These are phyloP conservation scores for Porites evermanni DNA, from an alignment of 92 coral and sea anemone species.

Conservation along the genomic window DNA sequence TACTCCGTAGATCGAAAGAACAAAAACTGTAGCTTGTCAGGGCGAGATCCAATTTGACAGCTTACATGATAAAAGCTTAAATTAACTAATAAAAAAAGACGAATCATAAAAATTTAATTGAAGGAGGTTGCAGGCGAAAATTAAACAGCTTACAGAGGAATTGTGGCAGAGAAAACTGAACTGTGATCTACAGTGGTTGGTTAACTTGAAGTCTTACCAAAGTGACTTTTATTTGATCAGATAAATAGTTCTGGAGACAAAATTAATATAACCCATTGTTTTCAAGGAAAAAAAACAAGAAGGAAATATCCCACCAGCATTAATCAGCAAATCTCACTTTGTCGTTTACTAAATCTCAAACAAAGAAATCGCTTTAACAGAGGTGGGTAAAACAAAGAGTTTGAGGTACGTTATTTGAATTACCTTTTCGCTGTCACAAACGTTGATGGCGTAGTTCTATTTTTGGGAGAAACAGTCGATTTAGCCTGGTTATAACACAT, in stretches of 20 bases:
- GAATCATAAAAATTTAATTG: slow-evolving; percentile 34
- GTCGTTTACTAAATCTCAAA: too few relatives aligned
- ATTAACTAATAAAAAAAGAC: neutral
- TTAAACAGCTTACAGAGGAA: neutral
- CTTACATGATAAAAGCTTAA: neutral
- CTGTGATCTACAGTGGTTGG: neutral
- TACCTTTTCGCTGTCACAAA: too few relatives aligned
- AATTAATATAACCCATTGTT: neutral
- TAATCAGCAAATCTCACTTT: too few relatives aligned
- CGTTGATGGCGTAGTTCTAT: too few relatives aligned
- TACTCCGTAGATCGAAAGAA: neutral
- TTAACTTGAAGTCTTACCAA: neutral
- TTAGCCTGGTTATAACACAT: too few relatives aligned
- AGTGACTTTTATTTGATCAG: neutral
- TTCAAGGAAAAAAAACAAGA: too few relatives aligned
- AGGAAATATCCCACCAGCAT: too few relatives aligned
- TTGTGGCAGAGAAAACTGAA: neutral
- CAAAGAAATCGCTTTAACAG: too few relatives aligned
- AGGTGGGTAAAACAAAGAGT: too few relatives aligned
- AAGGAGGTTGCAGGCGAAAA: slow-evolving; percentile 10
- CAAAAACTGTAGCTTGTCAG: neutral
- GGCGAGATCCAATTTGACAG: neutral
- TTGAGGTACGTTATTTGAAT: too few relatives aligned
- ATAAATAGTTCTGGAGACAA: neutral
- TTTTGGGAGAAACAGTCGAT: too few relatives aligned